A percentile compares a stretch with the other conserved stretches of the same genome.
Evolutionary conservation across 2,113 vertebrate genomes (phyloP).

Genomic region (Crypturellus undulatus): DNA sequence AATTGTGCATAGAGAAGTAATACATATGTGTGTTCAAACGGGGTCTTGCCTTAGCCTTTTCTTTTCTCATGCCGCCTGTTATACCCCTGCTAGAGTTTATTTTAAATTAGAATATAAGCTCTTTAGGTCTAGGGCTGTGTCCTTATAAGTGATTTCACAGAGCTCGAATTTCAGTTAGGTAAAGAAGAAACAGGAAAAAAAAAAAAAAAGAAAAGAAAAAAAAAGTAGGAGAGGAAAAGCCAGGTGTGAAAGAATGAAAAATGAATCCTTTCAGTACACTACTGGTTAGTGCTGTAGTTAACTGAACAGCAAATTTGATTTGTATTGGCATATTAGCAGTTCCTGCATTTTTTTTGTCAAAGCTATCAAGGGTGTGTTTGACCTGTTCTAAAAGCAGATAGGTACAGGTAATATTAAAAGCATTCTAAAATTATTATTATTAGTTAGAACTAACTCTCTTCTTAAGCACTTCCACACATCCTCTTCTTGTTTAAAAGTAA

Average conservation of each 20-base stretch:
- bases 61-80: not conserved
- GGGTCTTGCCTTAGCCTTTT: not conserved
- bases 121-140: not conserved
- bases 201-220: not conserved
- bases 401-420: not conserved
- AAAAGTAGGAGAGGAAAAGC: not conserved
- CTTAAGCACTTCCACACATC: not conserved
- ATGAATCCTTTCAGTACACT: not conserved
- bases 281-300: not conserved
- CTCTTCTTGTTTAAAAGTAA: conserved; percentile 12
- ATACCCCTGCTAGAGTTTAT: not conserved
- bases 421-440: not conserved
- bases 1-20: not conserved
- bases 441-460: not conserved
- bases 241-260: not conserved
- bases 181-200: not conserved
- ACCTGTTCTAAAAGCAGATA: not conserved
- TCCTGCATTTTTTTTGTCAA: not conserved
- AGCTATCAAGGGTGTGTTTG: not conserved
- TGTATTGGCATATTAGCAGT: not conserved
- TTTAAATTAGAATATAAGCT: not conserved
- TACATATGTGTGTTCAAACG: fast-evolving
- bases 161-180: not conserved
- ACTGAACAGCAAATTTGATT: not conserved
- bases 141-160: not conserved